These are phyloP conservation scores for Galaxias olidus DNA, from an alignment of 2,797 vertebrate genomes.

Conservation along the genomic window DNA sequence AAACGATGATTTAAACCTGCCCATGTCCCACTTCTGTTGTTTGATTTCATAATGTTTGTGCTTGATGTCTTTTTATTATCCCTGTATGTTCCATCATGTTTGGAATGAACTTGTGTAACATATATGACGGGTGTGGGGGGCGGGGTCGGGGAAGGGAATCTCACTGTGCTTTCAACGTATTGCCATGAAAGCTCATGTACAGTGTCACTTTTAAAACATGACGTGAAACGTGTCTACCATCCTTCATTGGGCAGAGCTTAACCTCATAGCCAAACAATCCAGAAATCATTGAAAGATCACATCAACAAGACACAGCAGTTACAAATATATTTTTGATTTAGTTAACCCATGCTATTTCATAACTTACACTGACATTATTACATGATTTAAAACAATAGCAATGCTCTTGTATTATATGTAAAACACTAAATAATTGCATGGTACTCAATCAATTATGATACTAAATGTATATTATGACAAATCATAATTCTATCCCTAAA, in stretches of 20 bases:
- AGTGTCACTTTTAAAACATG: constrained; percentile 80
- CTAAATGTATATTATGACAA: constrained; percentile 75
- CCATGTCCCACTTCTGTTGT: constrained; percentile 48
- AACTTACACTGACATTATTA: constrained; percentile 59
- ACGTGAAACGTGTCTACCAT: constrained; percentile 64
- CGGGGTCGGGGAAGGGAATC: constrained; percentile 36
- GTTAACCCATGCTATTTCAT: constrained; percentile 58
- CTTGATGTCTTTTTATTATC: constrained; percentile 60
- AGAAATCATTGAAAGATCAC: constrained; percentile 46
- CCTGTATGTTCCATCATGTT: constrained; percentile 62
- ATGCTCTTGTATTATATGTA: constrained; percentile 80
- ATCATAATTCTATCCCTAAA: constrained; percentile 67
- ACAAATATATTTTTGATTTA: constrained; percentile 64
- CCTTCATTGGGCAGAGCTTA: constrained; percentile 61
- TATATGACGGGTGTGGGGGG: constrained; percentile 38
- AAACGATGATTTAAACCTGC: constrained; percentile 66
- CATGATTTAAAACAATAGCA: constrained; percentile 65
- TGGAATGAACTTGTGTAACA: constrained; percentile 70
- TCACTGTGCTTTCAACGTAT: constrained; percentile 68
- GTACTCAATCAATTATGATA: constrained; percentile 68
- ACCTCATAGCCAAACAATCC: constrained; percentile 55
- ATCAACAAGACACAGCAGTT: constrained; percentile 47
- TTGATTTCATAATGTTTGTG: constrained; percentile 45
- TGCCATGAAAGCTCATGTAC: constrained; percentile 74
- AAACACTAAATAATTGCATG: constrained; percentile 81